Evolutionary conservation across 2,797 vertebrate species (phyloP).

Genomic region (Margarornis squamiger): DNA sequence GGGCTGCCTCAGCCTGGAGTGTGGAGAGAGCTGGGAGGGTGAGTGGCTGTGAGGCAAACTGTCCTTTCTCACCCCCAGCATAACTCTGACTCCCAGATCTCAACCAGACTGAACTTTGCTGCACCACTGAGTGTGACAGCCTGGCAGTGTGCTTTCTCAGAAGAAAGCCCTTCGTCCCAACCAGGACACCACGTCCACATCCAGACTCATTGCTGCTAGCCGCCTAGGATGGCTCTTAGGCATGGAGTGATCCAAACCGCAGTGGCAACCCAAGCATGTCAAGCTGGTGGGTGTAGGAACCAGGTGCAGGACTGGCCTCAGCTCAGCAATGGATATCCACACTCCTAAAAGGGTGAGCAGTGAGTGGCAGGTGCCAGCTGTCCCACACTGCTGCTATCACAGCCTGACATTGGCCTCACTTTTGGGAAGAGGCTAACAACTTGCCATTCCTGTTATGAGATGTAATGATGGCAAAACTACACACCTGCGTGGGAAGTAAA

Average conservation of each 20-base stretch:
- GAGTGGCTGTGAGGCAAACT: rapidly evolving
- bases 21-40: rapidly evolving
- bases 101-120: rapidly evolving
- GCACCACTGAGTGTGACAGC: rapidly evolving
- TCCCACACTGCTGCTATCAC: background rate
- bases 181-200: rapidly evolving
- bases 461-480: background rate
- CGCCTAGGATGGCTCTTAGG: background rate
- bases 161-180: background rate
- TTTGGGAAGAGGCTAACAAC: background rate
- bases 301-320: background rate
- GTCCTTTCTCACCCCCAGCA: background rate
- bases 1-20: background rate
- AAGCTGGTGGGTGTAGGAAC: background rate
- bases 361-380: background rate
- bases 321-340: background rate
- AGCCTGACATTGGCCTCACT: background rate
- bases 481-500: background rate
- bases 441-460: background rate
- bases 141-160: background rate
- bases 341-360: background rate
- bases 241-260: rapidly evolving
- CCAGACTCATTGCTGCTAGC: background rate
- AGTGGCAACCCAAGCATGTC: background rate
- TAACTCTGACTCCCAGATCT: rapidly evolving